Base-by-base conservation (phyloP, 2,797 vertebrate species). In the Percopsis omiscomaycus region DNA sequence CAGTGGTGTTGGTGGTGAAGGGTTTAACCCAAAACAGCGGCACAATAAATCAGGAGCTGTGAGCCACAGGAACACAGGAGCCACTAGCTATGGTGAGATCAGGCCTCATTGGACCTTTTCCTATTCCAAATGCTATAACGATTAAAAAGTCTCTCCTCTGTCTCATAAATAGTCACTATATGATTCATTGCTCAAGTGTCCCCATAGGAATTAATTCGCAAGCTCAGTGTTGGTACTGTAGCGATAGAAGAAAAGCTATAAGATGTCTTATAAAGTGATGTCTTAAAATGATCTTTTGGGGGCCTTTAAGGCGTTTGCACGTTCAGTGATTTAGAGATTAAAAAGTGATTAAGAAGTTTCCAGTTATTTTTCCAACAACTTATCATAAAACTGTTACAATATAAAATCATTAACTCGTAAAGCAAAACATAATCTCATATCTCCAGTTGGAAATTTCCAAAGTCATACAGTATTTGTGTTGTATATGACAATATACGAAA, bases 21-120 rank as follows among this genome's bases (percentile, higher is more conserved):
- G 2, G 22, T 63, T 72, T 58, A 62, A 71, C 78, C 75, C 66
- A 63, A 74, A 79, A 57, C 71, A 73, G 69, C 52, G 66, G 59
- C 48, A 69, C 71, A 78, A 75, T 78, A 81, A 88, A 87, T 69
- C 55, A 70, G 66, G 53, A 69, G 77, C 78, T 70, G 61, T 67
- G 73, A 71, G 73, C 70, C 68, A 59, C 59, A 65, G 59, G 61
- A 76, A 37, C 73, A 84, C 83, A 63, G 84, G 77, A 84, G 78
- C 79, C 73, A 78, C 77, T 68, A 22, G 59, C 66, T 56, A 61
- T 27, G 68, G 61, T 82, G 75, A 82, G 30, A 57, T 78, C 77
- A 76, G 78, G 58, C 58, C 61, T 79, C 61, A 59, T 6, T 37
- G 56, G 65, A 67, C 55, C 44, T 55, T 70, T 54, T 81, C 61